Evolutionary conservation across 2,797 vertebrate genomes (phyloP).

Genomic region (Onychomys torridus): DNA sequence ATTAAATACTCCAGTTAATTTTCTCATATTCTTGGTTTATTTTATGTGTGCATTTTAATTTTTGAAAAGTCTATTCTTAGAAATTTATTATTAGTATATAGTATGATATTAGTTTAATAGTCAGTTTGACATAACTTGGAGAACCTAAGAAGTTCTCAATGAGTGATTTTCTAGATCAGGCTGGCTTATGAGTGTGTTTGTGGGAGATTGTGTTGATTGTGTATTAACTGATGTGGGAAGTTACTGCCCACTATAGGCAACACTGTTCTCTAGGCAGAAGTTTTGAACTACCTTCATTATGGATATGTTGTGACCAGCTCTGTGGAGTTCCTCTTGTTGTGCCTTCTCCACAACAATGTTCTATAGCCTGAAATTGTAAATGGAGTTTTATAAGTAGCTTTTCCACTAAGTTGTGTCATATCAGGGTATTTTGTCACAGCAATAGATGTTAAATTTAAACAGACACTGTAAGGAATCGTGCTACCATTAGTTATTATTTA

Average conservation of each 20-base stretch:
- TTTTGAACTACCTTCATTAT: neutral
- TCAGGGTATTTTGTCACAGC: neutral
- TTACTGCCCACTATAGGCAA: neutral
- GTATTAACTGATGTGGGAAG: neutral
- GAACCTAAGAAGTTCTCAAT: neutral
- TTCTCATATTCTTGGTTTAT: neutral
- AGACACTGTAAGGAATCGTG: neutral
- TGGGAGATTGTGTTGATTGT: neutral
- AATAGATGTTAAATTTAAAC: neutral
- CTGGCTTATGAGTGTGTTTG: neutral
- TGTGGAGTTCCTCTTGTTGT: neutral
- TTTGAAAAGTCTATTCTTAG: neutral
- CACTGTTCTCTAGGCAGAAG: neutral
- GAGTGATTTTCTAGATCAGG: neutral
- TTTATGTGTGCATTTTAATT: neutral
- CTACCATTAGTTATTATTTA: neutral
- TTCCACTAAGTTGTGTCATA: neutral
- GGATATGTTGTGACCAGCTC: neutral
- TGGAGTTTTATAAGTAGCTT: neutral
- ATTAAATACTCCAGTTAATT: no score
- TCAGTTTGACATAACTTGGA: neutral
- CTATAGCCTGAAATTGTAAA: neutral
- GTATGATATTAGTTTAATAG: neutral
- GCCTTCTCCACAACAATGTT: neutral
- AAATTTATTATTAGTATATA: constrained; percentile 2